These are phyloP conservation scores for Epirrita christyi DNA, from an alignment of 2,888 invertebrate genomes.

Conservation along the genomic window DNA sequence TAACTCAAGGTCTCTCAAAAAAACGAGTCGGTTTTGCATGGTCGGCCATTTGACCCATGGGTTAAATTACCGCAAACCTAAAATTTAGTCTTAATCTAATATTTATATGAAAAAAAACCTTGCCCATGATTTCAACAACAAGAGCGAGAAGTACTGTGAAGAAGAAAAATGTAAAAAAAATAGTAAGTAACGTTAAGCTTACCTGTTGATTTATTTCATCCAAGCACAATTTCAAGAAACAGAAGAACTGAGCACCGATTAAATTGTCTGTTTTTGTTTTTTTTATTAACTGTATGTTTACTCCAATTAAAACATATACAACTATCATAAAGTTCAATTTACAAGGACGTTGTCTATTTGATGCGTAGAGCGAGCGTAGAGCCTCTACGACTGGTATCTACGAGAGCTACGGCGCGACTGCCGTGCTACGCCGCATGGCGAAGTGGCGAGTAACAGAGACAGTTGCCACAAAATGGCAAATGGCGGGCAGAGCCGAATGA, in stretches of 20 bases:
- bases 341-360: conserved; percentile 26
- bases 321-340: conserved; percentile 26
- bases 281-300: conserved; percentile 2
- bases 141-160: too few relatives aligned
- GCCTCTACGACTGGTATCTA: conserved; percentile 43
- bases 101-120: too few relatives aligned
- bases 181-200: conserved; percentile 37
- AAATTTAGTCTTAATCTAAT: too few relatives aligned
- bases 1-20: too few relatives aligned
- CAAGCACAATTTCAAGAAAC: conserved; percentile 42
- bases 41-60: too few relatives aligned
- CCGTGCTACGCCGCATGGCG: conserved; percentile 65
- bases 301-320: conserved; percentile 10
- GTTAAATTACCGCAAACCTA: too few relatives aligned
- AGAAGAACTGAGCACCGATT: conserved; percentile 16
- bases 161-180: too few relatives aligned
- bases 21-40: too few relatives aligned
- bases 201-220: conserved; percentile 53
- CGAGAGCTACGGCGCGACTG: conserved; percentile 72
- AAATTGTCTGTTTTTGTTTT: conserved; percentile 4
- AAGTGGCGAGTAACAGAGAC: conserved; percentile 49
- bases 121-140: too few relatives aligned
- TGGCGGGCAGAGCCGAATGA: conserved; percentile 65
- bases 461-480: conserved; percentile 56
- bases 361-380: conserved; percentile 26